These are phyloP conservation scores for Sebastes matsubarae DNA, from an alignment of 2,797 vertebrate genomes.

Conservation along the genomic window DNA sequence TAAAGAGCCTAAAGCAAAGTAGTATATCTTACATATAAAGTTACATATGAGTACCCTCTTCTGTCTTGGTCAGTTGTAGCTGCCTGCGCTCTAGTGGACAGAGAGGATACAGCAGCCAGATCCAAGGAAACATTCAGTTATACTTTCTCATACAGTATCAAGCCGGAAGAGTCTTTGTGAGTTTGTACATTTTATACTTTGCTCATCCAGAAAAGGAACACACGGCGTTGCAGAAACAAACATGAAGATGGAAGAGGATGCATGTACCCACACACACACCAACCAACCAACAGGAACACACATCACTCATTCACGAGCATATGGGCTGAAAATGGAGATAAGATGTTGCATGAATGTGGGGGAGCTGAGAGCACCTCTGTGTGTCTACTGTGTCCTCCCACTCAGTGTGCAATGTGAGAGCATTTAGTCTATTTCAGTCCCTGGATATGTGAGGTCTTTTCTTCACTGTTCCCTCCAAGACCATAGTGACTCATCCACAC, in stretches of 20 bases:
- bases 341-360: conserved; percentile 52
- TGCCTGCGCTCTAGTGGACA: conserved; percentile 68
- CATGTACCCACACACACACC: background rate
- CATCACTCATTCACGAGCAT: conserved; percentile 1
- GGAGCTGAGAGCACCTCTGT: conserved; percentile 58
- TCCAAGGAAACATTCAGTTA: background rate
- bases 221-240: background rate
- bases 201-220: background rate
- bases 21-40: background rate
- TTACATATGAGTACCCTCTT: background rate
- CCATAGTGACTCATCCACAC: conserved; percentile 61
- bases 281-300: background rate
- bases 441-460: conserved; percentile 58
- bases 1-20: background rate
- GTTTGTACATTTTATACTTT: background rate
- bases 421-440: conserved; percentile 73
- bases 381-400: conserved; percentile 70
- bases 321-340: conserved; percentile 15
- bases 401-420: conserved; percentile 54
- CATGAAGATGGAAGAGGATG: background rate
- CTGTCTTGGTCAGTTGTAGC: conserved; percentile 3
- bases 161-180: background rate
- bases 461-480: conserved; percentile 61
- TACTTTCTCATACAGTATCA: background rate
- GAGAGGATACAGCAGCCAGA: conserved; percentile 12